phyloP scores from a whole-genome alignment of 2,113 vertebrate genomes.

The Nymphicus hollandicus region DNA sequence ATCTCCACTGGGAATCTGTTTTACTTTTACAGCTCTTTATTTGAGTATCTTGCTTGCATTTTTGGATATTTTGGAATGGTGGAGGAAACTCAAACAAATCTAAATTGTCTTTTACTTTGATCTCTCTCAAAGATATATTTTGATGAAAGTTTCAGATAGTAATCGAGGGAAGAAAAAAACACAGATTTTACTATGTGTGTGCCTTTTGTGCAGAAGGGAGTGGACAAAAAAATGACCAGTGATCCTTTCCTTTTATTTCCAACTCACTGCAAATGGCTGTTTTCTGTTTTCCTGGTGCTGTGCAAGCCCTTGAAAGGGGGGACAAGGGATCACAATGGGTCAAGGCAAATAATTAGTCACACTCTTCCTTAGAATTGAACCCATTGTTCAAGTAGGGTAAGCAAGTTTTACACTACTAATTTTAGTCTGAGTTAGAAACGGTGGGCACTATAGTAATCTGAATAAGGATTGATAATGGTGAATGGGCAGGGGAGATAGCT shows the following conservation, averaged over 20 bases:
- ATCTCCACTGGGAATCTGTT: constrained; percentile 36
- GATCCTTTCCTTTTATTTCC: background rate
- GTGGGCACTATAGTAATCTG: background rate
- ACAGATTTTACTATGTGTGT: background rate
- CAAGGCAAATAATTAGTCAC: constrained; percentile 4
- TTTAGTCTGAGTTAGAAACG: background rate
- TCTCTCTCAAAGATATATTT: background rate
- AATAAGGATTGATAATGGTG: background rate
- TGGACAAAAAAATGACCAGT: background rate
- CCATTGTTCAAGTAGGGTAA: background rate
- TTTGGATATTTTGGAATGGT: background rate
- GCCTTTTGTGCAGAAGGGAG: background rate
- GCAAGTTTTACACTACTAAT: background rate
- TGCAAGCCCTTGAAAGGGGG: background rate
- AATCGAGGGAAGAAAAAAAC: background rate
- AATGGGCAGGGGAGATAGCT: background rate
- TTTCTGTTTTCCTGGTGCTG: background rate
- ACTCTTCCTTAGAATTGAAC: background rate
- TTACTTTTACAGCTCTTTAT: constrained; percentile 39
- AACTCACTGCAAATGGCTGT: background rate
- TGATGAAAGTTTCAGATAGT: background rate
- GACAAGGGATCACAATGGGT: background rate
- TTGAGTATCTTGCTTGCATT: background rate
- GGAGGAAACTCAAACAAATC: background rate
- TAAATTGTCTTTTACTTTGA: background rate